These are phyloP conservation scores for Achatina immaculata DNA, from an alignment of 1,140 invertebrate genomes.

Conservation along the genomic window DNA sequence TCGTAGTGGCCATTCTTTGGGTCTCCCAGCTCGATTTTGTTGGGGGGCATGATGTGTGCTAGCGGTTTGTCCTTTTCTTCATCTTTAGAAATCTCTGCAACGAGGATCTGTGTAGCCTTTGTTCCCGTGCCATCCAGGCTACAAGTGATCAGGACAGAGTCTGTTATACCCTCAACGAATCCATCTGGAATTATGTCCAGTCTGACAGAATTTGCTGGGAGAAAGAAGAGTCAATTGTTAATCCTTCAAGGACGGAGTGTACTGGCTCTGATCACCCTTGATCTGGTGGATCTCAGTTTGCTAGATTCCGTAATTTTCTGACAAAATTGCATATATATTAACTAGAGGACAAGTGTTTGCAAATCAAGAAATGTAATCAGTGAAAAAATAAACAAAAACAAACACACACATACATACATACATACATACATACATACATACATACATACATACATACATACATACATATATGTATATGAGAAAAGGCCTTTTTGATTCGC, in stretches of 20 bases:
- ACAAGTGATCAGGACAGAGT: background rate
- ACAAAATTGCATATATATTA: too few species aligned
- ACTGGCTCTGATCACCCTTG: background rate
- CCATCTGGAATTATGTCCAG: background rate
- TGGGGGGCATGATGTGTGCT: background rate
- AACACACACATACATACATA: background rate
- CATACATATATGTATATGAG: background rate
- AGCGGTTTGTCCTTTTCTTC: slow-evolving; percentile 21
- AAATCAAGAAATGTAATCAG: background rate
- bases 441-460: background rate
- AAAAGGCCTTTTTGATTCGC: too few species aligned
- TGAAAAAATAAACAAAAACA: background rate
- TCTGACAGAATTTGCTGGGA: background rate
- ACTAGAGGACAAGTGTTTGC: background rate
- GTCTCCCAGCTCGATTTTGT: slow-evolving; percentile 2
- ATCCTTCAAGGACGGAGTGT: background rate
- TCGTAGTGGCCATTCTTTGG: background rate
- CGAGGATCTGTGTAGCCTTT: slow-evolving; percentile 16
- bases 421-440: background rate
- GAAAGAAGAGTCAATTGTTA: background rate
- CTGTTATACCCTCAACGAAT: slow-evolving; percentile 21
- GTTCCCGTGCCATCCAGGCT: slow-evolving; percentile 6
- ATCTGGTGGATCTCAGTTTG: background rate
- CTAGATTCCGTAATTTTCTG: background rate
- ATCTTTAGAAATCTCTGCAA: slow-evolving; percentile 25